These are phyloP conservation scores for Poeciliopsis gracilis DNA, from an alignment of 2,797 vertebrate species.

Conservation along the genomic window DNA sequence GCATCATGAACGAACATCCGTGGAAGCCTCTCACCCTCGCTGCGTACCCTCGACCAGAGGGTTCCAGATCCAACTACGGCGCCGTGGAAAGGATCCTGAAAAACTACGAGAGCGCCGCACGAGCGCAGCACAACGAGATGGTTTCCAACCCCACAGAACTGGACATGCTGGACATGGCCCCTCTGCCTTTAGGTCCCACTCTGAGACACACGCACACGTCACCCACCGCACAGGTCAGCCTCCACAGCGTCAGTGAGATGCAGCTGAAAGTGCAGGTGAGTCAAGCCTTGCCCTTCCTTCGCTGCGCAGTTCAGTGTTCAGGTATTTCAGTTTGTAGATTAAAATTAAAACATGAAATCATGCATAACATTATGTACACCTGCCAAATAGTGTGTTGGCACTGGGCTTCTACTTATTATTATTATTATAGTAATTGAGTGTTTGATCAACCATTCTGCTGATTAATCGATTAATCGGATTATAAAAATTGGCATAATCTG, in stretches of 20 bases:
- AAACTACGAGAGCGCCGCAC: constrained; percentile 86
- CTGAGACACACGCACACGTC: constrained; percentile 50
- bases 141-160: constrained; percentile 67
- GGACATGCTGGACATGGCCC: constrained; percentile 83
- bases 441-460: too few relatives aligned
- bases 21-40: constrained; percentile 93
- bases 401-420: too few relatives aligned
- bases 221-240: constrained; percentile 46
- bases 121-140: constrained; percentile 70
- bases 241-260: constrained; percentile 62
- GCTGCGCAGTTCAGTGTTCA: background rate
- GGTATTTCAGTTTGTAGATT: background rate
- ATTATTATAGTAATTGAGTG: too few relatives aligned
- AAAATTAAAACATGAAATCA: background rate
- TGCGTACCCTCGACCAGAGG: constrained; percentile 90
- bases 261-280: constrained; percentile 78
- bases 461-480: too few relatives aligned
- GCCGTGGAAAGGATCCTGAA: constrained; percentile 93
- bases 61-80: constrained; percentile 94
- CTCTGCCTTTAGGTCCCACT: constrained; percentile 62
- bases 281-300: constrained; percentile 29
- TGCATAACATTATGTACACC: background rate
- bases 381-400: background rate
- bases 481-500: too few relatives aligned
- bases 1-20: constrained; percentile 85